Evolutionary conservation across 1,140 invertebrate genomes (phyloP), one percentile per base, ranked within the genome.

Genomic region (Fopius arisanus): DNA sequence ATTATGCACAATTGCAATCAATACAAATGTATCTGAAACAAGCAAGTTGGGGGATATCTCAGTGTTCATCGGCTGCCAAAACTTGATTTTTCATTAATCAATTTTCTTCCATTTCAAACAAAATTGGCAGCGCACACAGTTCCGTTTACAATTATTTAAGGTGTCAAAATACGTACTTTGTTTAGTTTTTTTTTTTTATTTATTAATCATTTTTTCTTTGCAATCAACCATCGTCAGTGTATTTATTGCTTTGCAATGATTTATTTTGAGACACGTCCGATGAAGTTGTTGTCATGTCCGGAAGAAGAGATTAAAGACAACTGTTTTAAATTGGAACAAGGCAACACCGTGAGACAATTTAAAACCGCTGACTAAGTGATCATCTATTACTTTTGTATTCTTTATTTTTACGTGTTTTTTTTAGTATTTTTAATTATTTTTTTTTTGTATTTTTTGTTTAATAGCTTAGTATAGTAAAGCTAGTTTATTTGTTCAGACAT

Each of bases 1-100:
- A 88, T 88, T 89, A 89, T 88, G 88, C 88, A 89, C 87, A 89
- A 89, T 88, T 89, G 87, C 87, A 88, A 89, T 89, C 88, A 89
- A 89, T 89, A 89, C 88, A 89, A 89, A 89, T 88, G 86, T 89
- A 89, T 88, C 86, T 88, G 85, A 88, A 89, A 88, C 87, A 89
- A 89, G 88, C 88, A 88, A 88, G 85, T 87, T 88, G 87, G 88
- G 86, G 86, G 86, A 88, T 88, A 88, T 88, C 86, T 88, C 86
- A 88, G 84, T 87, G 26, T 87, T 86, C 79, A 67, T 74, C 81
- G 80, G 84, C 86, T 86, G 84, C 82, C 87, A 84, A 80, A 84
- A 81, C 80, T 65, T 29, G 28, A 31, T 29, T 14, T 81, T 65
- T 43, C 37, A n/a, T 62, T 33, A n/a, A 23, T 51, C 19, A 43